phyloP scores from a whole-genome alignment of 2,113 vertebrate genomes.

The Diphyllodes magnificus region DNA sequence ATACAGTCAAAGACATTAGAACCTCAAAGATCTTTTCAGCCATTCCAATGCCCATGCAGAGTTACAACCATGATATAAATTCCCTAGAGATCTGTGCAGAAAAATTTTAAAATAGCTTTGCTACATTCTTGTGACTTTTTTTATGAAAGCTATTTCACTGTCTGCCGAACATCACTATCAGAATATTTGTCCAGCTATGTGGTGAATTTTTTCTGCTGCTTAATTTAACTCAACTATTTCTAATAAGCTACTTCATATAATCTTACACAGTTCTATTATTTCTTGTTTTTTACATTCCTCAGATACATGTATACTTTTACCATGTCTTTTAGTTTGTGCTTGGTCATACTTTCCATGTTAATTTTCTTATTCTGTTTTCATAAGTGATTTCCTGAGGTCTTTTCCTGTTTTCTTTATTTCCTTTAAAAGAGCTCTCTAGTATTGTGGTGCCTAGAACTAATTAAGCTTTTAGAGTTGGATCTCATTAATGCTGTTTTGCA shows the following conservation, averaged over 20 bases:
- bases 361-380: not conserved
- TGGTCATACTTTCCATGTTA: not conserved
- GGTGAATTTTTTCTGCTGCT: not conserved
- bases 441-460: not conserved
- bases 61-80: not conserved
- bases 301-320: not conserved
- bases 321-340: not conserved
- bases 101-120: not conserved
- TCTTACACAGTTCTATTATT: not conserved
- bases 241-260: not conserved
- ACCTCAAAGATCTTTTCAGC: not conserved
- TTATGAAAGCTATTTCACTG: not conserved
- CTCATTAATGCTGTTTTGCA: not conserved
- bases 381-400: not conserved
- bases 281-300: not conserved
- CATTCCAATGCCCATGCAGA: not conserved
- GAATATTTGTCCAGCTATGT: not conserved
- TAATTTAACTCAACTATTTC: not conserved
- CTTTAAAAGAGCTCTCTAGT: not conserved
- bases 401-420: not conserved
- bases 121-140: not conserved
- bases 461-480: not conserved
- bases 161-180: not conserved
- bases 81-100: not conserved
- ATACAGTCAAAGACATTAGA: not conserved